Base-by-base conservation (phyloP, 2,888 invertebrate genomes). In the Sarcophaga carnaria region DNA sequence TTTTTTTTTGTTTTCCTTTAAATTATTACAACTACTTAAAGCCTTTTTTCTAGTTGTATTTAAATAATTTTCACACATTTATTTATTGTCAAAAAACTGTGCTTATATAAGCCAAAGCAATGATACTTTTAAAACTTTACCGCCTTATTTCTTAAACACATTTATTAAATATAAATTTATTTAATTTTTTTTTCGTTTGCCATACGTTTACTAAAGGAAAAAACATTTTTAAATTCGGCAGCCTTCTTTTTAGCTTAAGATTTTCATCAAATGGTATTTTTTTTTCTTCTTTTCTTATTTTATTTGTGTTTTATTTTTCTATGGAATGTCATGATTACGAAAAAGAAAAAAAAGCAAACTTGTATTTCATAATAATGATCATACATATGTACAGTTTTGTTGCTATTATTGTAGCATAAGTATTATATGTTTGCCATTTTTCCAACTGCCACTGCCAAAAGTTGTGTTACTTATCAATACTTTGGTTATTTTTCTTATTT, bases 31-130 rank as follows among this genome's bases (percentile, higher is more conserved):
- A 76, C 70, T 76, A 75, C 64, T 77, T 81, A 81, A 74, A 59
- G 45, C 37, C 72, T 74, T 62, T 69, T 62, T 47, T 64, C 45
- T 47, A 54, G 60, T 72, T 81, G 79, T 62, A 84, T 82, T 82
- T 82, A 82, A 87, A 82, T 72, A 76, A 87, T 87, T 84, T 87
- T 87, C 87, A 87, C 87, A 87, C 87, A 87, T 87, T 84, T 84
- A 37, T 72, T 84, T 80, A 80, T 80, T 72, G 76, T 64, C 47
- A 20, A 69, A 49, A 54, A 54, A 54, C 10, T 49, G 47, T 74
- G 75, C 37, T 81, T 81, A 72, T 72, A 71, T 72, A 82, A 79
- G 66, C 47, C 70, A 72, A 72, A 80, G 67, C 76, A 87, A 72
- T 84, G 87, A 84, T 84, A 82, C 84, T 84, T 84, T 87, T 84